Percentiles rank a stretch among this genome's conserved stretches.
phyloP scores from a whole-genome alignment of 1,140 invertebrate genomes.

The Gyrodactylus bullatarudis region DNA sequence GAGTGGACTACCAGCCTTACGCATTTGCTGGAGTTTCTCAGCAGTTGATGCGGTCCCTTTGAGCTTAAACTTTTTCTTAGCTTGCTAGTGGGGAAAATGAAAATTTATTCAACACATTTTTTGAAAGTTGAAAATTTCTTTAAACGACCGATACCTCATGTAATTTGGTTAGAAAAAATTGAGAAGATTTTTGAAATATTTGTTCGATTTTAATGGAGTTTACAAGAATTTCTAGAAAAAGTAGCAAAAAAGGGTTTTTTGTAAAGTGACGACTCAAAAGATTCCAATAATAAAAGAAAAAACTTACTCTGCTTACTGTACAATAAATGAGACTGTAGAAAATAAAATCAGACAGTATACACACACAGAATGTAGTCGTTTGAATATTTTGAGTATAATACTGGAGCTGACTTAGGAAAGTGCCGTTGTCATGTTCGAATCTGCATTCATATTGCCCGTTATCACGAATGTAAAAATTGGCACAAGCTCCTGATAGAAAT shows the following conservation, averaged over 20 bases:
- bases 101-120: too few species aligned
- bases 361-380: not conserved
- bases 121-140: too few species aligned
- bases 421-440: not conserved
- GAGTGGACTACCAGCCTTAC: not conserved
- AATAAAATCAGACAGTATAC: not conserved
- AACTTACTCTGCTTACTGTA: not conserved
- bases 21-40: not conserved
- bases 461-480: not conserved
- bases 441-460: not conserved
- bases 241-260: not conserved
- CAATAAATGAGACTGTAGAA: not conserved
- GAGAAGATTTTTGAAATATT: not conserved
- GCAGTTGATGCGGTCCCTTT: not conserved
- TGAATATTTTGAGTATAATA: not conserved
- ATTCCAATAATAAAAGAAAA: not conserved
- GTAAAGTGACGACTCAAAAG: not conserved
- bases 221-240: not conserved
- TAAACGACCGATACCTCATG: too few species aligned
- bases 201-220: not conserved
- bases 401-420: not conserved
- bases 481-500: not conserved
- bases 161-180: not conserved
- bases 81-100: not conserved
- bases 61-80: not conserved